Evolutionary conservation across 2,113 vertebrate genomes (phyloP).

Genomic region (Brachyhypopomus occidentalis): DNA sequence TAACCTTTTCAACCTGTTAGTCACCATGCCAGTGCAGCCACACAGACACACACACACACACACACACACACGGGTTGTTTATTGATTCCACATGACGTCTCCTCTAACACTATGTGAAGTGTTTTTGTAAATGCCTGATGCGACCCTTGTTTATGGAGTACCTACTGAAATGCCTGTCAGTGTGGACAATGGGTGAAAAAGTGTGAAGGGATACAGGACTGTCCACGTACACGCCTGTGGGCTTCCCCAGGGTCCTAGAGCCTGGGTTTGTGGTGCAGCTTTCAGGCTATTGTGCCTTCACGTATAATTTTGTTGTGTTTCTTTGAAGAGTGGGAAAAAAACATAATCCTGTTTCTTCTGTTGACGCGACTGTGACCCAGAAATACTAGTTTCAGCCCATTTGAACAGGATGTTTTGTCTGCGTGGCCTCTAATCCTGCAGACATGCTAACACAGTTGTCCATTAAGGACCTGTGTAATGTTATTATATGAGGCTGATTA

Average conservation of each 20-base stretch:
- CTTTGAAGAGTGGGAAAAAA: conserved; percentile 21
- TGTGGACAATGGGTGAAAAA: conserved; percentile 4
- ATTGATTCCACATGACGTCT: conserved; percentile 22
- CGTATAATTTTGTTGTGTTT: conserved; percentile 8
- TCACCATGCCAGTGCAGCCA: not conserved
- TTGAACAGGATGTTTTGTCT: too few species aligned
- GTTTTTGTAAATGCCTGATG: not conserved
- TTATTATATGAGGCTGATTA: not conserved
- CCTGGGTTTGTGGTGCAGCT: conserved; percentile 48
- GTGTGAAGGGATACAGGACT: not conserved
- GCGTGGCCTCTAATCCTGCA: too few species aligned
- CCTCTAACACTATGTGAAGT: conserved; percentile 5
- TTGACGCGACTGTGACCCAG: too few species aligned
- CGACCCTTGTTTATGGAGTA: conserved; percentile 4
- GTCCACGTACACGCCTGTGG: not conserved
- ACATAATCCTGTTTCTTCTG: conserved; percentile 20
- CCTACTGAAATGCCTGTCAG: conserved; percentile 20
- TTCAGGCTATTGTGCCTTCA: conserved; percentile 55
- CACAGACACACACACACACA: not conserved
- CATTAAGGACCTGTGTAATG: too few species aligned
- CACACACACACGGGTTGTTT: not conserved
- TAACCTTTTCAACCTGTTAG: conserved; percentile 7
- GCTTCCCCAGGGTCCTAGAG: not conserved
- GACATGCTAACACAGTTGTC: too few species aligned
- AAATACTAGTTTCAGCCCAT: too few species aligned